Evolutionary conservation across 2,797 vertebrate genomes (phyloP).

Genomic region (Emydoidea blandingii): DNA sequence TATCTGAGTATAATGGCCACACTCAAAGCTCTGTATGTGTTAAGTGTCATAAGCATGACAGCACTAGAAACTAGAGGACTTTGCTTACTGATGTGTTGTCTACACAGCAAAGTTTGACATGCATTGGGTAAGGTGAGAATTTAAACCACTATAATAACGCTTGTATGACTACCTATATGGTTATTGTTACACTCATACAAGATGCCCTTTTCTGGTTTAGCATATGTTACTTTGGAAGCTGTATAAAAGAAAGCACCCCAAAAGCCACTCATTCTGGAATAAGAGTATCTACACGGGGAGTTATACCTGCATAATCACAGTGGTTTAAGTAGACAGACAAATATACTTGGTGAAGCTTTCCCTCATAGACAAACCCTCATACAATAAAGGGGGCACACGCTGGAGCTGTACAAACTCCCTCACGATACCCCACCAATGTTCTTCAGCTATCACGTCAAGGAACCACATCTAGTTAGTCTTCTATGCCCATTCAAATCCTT

Average conservation of each 20-base stretch:
- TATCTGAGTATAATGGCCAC: slow-evolving; percentile 39
- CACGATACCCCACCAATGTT: background rate
- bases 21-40: slow-evolving; percentile 22
- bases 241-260: background rate
- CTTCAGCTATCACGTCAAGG: background rate
- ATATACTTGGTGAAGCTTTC: background rate
- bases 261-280: background rate
- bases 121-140: background rate
- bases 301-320: rapidly evolving
- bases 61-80: background rate
- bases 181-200: background rate
- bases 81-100: background rate
- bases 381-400: background rate
- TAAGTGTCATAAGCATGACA: background rate
- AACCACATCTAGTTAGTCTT: background rate
- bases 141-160: background rate
- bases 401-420: background rate
- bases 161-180: background rate
- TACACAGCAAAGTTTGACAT: background rate
- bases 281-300: background rate
- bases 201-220: background rate
- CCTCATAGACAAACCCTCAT: background rate
- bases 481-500: background rate
- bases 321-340: background rate
- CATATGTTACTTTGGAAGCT: background rate